Evolutionary conservation across 1,140 invertebrate species (phyloP), one percentile per base, ranked within the genome.

Genomic region (Drosophila bocki): DNA sequence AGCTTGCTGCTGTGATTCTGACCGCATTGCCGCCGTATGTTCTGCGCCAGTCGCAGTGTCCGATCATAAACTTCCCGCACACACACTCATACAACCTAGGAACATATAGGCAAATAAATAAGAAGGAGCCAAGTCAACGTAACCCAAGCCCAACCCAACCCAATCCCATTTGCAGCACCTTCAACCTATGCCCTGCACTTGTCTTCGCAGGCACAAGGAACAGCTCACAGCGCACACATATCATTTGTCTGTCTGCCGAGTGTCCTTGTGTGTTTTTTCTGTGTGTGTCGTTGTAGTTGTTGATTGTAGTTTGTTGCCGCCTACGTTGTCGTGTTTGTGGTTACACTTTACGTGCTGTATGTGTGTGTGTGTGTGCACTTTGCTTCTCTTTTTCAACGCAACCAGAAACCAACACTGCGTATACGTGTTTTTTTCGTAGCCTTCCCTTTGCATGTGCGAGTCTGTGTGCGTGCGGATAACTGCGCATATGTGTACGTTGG

Each of bases 271-370:
- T 44, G 19, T 59, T 22, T 75, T 19, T 74, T 37, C 22, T 50
- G n/a, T 64, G 33, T 9, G 35, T 26, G 37, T 57, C 41, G 45
- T 54, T 78, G 77, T 79, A 60, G 68, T 69, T 67, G 76, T 79
- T 86, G 69, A 87, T 86, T 74, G 70, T 74, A 74, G 70, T 77
- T 77, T 88, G 65, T 68, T 71, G 83, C 71, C 84, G 74, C 63
- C 64, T 86, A 67, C 64, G 64, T 71, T 87, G 84, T 90, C 78
- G 68, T 78, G 80, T 88, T 87, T 87, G 84, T 78, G 84, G 84
- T 87, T 87, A 80, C 69, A 84, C 71, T 87, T 72, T 77, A 79
- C 80, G 71, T 83, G 71, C 80, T 68, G 82, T 57, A 70, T 68
- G 44, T 65, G n/a, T 37, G 61, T 71, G 42, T 9, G 13, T 51